Evolutionary conservation across 23 tunicate genomes (phyloP).

Genomic region (Trididemnum clinides): DNA sequence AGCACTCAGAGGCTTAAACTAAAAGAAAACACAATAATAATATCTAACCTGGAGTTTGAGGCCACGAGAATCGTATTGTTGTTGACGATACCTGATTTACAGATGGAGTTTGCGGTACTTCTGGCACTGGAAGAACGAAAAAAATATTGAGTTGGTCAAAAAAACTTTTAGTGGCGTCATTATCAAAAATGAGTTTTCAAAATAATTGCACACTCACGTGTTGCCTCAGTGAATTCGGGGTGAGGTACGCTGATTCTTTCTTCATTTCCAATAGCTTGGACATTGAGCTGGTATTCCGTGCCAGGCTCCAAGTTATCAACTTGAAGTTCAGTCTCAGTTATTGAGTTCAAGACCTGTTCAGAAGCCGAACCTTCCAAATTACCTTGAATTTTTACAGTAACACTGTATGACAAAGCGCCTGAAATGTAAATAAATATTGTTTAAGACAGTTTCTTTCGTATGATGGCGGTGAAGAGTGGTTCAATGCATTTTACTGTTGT

Average conservation of each 20-base stretch:
- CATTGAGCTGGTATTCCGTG: slow-evolving; percentile 22
- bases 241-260: slow-evolving; percentile 45
- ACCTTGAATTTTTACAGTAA: not conserved
- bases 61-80: slow-evolving; percentile 43
- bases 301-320: slow-evolving; percentile 46
- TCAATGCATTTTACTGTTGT: too few relatives aligned
- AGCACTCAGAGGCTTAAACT: too few relatives aligned
- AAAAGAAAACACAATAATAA: too few relatives aligned
- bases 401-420: slow-evolving; percentile 10
- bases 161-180: not conserved
- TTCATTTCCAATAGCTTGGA: slow-evolving; percentile 58
- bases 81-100: slow-evolving; percentile 24
- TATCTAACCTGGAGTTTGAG: slow-evolving; percentile 36
- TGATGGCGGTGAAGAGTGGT: too few relatives aligned
- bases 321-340: not conserved
- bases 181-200: not conserved
- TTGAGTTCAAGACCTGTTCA: not conserved
- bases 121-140: slow-evolving; percentile 47
- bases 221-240: slow-evolving; percentile 31
- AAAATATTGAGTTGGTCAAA: not conserved
- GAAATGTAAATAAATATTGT: too few relatives aligned
- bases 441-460: too few relatives aligned
- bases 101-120: slow-evolving; percentile 18
- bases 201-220: slow-evolving; percentile 28
- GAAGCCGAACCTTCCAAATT: not conserved